Base-by-base conservation (phyloP, 2,888 invertebrate genomes). In the Cephus pygmeus region DNA sequence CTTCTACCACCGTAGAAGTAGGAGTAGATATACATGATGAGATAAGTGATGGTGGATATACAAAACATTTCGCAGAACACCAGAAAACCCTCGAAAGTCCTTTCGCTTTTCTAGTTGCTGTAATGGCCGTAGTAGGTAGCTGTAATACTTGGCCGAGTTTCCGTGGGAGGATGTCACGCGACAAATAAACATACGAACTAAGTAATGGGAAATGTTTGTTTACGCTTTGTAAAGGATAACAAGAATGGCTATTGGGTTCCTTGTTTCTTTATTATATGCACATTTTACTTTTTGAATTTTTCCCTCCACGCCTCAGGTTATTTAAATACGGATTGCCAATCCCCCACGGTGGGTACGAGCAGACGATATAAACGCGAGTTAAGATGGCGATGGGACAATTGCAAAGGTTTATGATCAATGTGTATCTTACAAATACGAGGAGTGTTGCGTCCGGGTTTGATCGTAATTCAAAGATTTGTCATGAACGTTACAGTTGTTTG, bases 61-160 rank as follows among this genome's bases (percentile, higher is more conserved):
- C 77, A 34, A 68, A 75, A 77, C 71, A 68, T 34, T 77, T 77
- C 40, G 78, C 73, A 75, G 76, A 71, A 76, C 40, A 36, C 75
- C 76, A 71, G 73, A 79, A 71, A 56, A 74, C 80, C 69, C 76
- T 79, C 74, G 68, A 56, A 74, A 56, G 23, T 56, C 40, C 68
- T 74, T 69, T 36, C 74, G 56, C 31, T 69, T 76, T 76, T 78
- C 76, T 76, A 40, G n/a, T 71, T 34, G 71, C 71, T 34, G 71
- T 33, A 71, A 33, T 31, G 71, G 71, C 71, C 31, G 56, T 23
- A 9, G 56, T 56, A 56, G 56, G 56, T 56, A 56, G 56, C 23
- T 56, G 23, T 23, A 56, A 56, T 56, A 56, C 56, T 56, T 56
- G 56, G 23, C 56, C 23, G 56, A 56, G 23, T 56, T 56, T 56